Evolutionary conservation across 2,113 vertebrate species (phyloP).

Genomic region (Petrocephalus zakoni): DNA sequence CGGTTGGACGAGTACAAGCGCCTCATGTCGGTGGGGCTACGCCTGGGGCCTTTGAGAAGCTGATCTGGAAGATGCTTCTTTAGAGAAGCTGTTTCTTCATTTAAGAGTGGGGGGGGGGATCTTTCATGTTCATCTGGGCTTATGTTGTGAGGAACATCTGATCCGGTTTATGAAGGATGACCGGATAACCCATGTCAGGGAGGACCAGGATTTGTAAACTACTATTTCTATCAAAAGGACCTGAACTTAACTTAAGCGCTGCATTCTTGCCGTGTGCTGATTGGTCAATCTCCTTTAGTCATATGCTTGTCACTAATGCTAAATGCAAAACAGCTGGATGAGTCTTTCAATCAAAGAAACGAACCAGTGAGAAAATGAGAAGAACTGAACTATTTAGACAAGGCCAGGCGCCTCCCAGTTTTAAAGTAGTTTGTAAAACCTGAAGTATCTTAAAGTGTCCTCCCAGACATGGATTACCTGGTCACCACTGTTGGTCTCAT

Average conservation of each 20-base stretch:
- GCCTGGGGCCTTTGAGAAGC: not conserved
- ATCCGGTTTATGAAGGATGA: not conserved
- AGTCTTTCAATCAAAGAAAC: no score
- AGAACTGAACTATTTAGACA: not conserved
- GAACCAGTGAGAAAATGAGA: no score
- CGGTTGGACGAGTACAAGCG: slow-evolving; percentile 92
- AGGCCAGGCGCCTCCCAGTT: not conserved
- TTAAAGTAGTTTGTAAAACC: not conserved
- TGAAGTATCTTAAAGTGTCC: not conserved
- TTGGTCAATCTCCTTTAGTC: no score
- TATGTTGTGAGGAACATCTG: not conserved
- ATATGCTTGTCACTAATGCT: no score
- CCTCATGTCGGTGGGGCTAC: slow-evolving; percentile 86
- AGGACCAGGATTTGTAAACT: no score
- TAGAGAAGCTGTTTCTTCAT: not conserved
- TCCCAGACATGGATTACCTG: not conserved
- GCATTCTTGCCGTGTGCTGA: no score
- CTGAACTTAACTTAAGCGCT: no score
- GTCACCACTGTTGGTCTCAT: not conserved
- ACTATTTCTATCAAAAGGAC: no score
- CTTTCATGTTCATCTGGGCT: not conserved
- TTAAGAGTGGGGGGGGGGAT: not conserved
- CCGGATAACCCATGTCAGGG: not conserved
- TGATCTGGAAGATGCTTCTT: not conserved
- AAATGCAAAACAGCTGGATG: no score